Evolutionary conservation across 2,797 vertebrate genomes (phyloP).

Genomic region (Etheostoma perlongum): DNA sequence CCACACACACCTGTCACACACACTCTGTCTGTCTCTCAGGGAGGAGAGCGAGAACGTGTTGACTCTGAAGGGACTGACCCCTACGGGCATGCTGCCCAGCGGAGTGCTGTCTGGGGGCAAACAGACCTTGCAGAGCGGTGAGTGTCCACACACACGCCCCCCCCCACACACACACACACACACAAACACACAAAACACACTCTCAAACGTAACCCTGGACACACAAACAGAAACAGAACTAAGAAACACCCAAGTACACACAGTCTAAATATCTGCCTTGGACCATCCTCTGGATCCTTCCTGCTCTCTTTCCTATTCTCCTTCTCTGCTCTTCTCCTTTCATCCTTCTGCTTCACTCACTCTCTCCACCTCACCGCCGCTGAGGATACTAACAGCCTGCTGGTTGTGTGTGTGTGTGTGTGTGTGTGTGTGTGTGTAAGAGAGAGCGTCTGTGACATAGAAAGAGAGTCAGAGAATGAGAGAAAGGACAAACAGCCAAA

Average conservation of each 20-base stretch:
- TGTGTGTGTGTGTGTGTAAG: constrained; percentile 1
- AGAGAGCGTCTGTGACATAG: background rate
- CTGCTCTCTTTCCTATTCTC: constrained; percentile 38
- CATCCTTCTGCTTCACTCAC: constrained; percentile 57
- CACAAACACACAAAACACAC: constrained; percentile 26
- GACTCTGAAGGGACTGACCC: constrained; percentile 89
- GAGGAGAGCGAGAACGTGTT: constrained; percentile 90
- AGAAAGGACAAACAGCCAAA: constrained; percentile 3
- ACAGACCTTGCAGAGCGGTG: constrained; percentile 89
- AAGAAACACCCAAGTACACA: constrained; percentile 34
- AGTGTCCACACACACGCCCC: constrained; percentile 52
- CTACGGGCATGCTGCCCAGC: constrained; percentile 89
- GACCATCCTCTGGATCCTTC: constrained; percentile 45
- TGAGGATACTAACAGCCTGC: constrained; percentile 78
- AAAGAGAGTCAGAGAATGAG: constrained; percentile 10
- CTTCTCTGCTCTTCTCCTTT: constrained; percentile 54
- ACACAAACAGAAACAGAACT: constrained; percentile 17
- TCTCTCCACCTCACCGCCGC: constrained; percentile 66
- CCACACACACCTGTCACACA: constrained; percentile 18
- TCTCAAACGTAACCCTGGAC: constrained; percentile 16
- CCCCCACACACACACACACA: constrained; percentile 23
- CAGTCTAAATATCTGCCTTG: constrained; percentile 39
- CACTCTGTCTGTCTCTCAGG: constrained; percentile 66
- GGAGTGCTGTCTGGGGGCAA: constrained; percentile 88
- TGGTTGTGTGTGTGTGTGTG: constrained; percentile 40